Conservation (phyloP, 2,797 vertebrate species). For the Balearica regulorum region DNA sequence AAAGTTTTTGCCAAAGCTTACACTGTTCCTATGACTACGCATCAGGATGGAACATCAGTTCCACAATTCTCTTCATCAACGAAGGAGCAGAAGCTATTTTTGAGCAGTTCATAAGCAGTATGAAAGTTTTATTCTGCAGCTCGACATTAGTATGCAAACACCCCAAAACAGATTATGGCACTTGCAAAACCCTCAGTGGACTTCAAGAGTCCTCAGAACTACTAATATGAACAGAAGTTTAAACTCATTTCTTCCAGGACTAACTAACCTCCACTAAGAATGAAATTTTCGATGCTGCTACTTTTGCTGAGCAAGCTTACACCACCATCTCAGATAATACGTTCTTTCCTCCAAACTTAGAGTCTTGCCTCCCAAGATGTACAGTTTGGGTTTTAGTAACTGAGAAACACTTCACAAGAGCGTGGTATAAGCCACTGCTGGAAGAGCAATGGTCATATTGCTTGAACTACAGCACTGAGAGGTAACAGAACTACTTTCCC, state of each 20-base stretch:
- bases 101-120: background rate
- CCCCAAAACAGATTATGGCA: background rate
- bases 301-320: background rate
- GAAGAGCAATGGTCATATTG: rapidly evolving
- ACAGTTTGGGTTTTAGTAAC: background rate
- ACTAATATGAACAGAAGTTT: background rate
- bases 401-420: background rate
- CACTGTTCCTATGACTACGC: background rate
- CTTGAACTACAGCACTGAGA: background rate
- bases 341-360: background rate
- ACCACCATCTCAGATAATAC: rapidly evolving
- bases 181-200: background rate
- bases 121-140: background rate
- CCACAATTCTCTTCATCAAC: background rate
- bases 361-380: background rate
- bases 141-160: background rate
- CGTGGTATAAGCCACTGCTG: rapidly evolving
- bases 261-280: background rate
- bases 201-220: background rate
- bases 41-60: background rate
- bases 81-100: background rate
- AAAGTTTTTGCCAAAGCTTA: background rate
- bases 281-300: background rate
- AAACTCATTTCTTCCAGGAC: background rate
- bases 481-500: background rate